Conservation (phyloP, 2,888 invertebrate genomes). For the Mesoligia furuncula region DNA sequence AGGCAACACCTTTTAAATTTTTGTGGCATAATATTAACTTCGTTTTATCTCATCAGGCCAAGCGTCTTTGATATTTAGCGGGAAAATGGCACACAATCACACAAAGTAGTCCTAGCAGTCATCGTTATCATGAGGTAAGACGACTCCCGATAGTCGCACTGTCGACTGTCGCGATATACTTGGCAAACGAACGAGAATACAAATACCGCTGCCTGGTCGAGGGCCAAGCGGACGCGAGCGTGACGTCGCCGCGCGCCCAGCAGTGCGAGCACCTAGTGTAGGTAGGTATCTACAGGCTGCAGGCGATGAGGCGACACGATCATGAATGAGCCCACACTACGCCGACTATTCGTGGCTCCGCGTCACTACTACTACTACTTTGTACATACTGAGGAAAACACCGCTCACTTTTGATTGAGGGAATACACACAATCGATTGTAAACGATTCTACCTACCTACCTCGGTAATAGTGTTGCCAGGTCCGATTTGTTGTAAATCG, state of each 20-base stretch:
- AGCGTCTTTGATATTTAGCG: not conserved
- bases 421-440: not conserved
- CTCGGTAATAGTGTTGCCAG: no score
- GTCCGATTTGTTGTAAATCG: no score
- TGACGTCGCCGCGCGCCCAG: not conserved
- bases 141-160: constrained; percentile 8
- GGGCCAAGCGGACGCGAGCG: constrained; percentile 44
- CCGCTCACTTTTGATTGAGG: not conserved
- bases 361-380: constrained; percentile 15
- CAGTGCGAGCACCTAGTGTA: not conserved
- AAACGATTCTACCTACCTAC: not conserved
- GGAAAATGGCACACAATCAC: constrained; percentile 2
- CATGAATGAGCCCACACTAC: constrained; percentile 12
- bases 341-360: not conserved
- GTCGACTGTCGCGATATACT: constrained; percentile 23
- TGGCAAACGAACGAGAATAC: constrained; percentile 59
- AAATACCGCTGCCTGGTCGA: constrained; percentile 60
- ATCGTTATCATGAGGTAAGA: not conserved
- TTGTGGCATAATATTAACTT: not conserved
- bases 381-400: not conserved
- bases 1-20: not conserved
- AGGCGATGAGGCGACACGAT: not conserved
- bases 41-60: not conserved
- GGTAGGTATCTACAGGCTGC: not conserved
- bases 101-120: not conserved